These are phyloP conservation scores for Gandaritis pyraliata DNA, from an alignment of 2,888 invertebrate species.

Conservation along the genomic window DNA sequence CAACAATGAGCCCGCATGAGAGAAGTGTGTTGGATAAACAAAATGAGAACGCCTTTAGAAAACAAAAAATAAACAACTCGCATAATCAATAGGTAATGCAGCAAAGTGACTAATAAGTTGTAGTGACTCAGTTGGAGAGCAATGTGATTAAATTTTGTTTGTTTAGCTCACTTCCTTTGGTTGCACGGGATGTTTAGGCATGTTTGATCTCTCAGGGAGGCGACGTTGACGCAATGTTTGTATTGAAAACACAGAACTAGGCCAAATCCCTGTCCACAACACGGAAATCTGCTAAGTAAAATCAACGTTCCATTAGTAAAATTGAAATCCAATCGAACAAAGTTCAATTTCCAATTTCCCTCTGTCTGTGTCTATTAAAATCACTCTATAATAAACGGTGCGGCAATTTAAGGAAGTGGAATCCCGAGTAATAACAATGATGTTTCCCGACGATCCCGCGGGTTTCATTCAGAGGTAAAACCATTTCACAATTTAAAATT, in stretches of 20 bases:
- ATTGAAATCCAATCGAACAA: constrained; percentile 43
- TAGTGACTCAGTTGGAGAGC: constrained; percentile 51
- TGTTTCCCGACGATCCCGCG: constrained; percentile 37
- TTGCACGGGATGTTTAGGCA: constrained; percentile 69
- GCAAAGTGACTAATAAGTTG: constrained; percentile 40
- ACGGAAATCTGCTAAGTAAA: constrained; percentile 53
- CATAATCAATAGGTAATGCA: constrained; percentile 41
- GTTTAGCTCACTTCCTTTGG: constrained; percentile 66
- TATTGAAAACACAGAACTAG: constrained; percentile 68
- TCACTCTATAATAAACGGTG: constrained; percentile 30
- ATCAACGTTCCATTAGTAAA: constrained; percentile 58
- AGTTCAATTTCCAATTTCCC: constrained; percentile 38
- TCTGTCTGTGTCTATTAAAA: constrained; percentile 31
- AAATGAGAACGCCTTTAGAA: constrained; percentile 52
- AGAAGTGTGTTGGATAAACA: constrained; percentile 57
- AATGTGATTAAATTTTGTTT: constrained; percentile 64
- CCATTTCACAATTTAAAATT: constrained; percentile 48
- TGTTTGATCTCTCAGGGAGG: constrained; percentile 51
- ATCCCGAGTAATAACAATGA: constrained; percentile 35
- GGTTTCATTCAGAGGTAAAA: constrained; percentile 31
- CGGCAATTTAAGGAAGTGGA: constrained; percentile 32
- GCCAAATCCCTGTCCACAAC: constrained; percentile 56
- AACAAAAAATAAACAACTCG: constrained; percentile 43
- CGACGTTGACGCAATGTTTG: constrained; percentile 63
- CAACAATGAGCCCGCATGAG: constrained; percentile 72